Evolutionary conservation across 2,888 invertebrate genomes (phyloP), one percentile per base, ranked within the genome.

Genomic region (Melanargia galathea): DNA sequence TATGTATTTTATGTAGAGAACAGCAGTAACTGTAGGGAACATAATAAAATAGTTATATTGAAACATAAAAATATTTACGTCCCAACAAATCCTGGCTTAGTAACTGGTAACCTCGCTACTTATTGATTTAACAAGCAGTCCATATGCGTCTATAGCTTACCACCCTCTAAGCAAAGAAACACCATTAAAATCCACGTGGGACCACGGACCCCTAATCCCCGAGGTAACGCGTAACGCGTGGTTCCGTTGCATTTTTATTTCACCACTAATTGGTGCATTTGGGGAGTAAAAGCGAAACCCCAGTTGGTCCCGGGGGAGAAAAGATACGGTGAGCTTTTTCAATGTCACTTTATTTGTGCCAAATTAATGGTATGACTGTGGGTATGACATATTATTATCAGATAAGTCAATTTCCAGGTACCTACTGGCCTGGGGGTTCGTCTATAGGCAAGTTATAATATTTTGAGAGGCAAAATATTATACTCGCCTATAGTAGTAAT

Each of bases 231-330:
- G 79, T 87, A 85, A 84, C 82, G 85, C 81, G 83, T 83, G 83
- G 89, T 90, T 88, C 89, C 86, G 85, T 72, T 86, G 87, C 87
- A 87, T 86, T 89, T 86, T 89, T 90, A 88, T 84, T 89, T 88
- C 81, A 80, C 90, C 89, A 84, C 90, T 90, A 91, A 90, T 91
- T 90, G 90, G 89, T 83, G 85, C 88, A 85, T 85, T 87, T 83
- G 69, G 84, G 81, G 84, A 83, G 81, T 77, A 75, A 73, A 76
- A 73, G 72, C 75, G 80, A 81, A 80, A 81, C 87, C 87, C 85
- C 79, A 77, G 71, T 60, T 58, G 51, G 73, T 81, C 88, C 75
- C 86, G 40, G 64, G 85, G 81, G 90, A 73, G 70, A 72, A 74
- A 69, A 71, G 71, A 73, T 71, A 75, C 78, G 79, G 80, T 80